Evolutionary conservation across 2,113 vertebrate genomes (phyloP), one percentile per base, ranked within the genome.

Genomic region (Oxygymnocypris stewartii): DNA sequence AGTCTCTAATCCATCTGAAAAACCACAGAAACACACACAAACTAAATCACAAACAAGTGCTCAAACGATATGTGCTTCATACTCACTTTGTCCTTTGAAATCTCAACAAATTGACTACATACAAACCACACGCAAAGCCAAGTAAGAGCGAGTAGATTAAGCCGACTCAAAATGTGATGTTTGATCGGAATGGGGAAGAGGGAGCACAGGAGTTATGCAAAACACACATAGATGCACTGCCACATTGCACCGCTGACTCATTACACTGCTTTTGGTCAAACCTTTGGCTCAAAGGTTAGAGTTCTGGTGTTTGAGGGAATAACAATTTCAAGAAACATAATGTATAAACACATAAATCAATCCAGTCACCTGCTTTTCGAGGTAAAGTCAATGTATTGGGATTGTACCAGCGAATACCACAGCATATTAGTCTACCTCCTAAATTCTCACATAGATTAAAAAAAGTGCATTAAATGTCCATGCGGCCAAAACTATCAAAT

Each of bases 161-260:
- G 79, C 40, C 61, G 25, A 65, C 35, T 54, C 42, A 80, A 9
- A 0, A 23, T 23, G 73, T 67, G 78, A 73, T 73, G 40, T 85
- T 82, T 59, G 67, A 77, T 84, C 78, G 63, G 69, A 84, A 85
- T 61, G 59, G 7, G 78, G 84, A 82, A 88, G 78, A 88, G 35
- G 31, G n/a, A 44, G 14, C 31, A 35, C 44, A 37, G 73, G 78
- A 75, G 57, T 85, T 88, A 82, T 76, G 78, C 87, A 88, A 88
- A 88, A 69, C 78, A 77, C 31, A 31, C 57, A n/a, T 31, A 85
- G 69, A 14, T 76, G 13, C 79, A 18, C 37, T 9, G 31, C 35
- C 44, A 80, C 63, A 40, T 54, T 16, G 25, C 31, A 80, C 77
- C 42, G 51, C 35, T 63, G 37, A 77, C 9, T 76, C 74, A 76